Conservation (phyloP, 2,797 vertebrate species). For the Tenualosa thibaudeaui region DNA sequence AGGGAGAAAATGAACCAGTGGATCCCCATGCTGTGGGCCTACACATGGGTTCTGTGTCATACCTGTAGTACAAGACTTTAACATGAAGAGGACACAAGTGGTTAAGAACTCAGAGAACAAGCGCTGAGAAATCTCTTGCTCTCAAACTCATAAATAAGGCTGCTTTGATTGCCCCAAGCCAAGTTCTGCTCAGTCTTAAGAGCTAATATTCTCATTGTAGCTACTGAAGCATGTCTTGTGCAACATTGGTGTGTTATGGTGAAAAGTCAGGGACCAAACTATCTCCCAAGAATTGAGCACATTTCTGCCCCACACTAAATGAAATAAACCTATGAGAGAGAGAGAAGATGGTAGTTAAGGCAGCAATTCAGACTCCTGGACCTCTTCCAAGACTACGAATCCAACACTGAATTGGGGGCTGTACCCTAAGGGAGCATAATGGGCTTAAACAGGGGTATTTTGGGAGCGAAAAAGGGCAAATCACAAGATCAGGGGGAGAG, state of each 20-base stretch:
- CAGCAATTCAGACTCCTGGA: background rate
- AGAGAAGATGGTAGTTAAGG: background rate
- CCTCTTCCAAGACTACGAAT: background rate
- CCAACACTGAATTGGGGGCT: background rate
- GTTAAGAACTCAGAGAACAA: background rate
- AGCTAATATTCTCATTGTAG: slow-evolving; percentile 3
- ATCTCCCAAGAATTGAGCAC: background rate
- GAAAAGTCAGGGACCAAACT: background rate
- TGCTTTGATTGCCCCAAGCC: background rate
- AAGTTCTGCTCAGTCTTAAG: background rate
- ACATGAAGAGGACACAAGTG: background rate
- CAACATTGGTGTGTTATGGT: background rate
- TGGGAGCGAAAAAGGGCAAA: background rate
- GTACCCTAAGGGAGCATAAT: background rate
- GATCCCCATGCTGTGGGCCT: too few species aligned
- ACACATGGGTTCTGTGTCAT: background rate
- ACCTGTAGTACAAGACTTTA: background rate
- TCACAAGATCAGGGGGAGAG: background rate
- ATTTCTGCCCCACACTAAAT: background rate
- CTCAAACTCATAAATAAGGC: background rate
- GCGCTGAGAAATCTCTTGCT: background rate
- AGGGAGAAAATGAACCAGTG: background rate
- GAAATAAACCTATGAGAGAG: background rate
- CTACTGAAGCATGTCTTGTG: background rate
- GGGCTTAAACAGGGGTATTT: background rate